Evolutionary conservation across 2,888 invertebrate species (phyloP), one percentile per base, ranked within the genome.

Genomic region (Salpingus planirostris): DNA sequence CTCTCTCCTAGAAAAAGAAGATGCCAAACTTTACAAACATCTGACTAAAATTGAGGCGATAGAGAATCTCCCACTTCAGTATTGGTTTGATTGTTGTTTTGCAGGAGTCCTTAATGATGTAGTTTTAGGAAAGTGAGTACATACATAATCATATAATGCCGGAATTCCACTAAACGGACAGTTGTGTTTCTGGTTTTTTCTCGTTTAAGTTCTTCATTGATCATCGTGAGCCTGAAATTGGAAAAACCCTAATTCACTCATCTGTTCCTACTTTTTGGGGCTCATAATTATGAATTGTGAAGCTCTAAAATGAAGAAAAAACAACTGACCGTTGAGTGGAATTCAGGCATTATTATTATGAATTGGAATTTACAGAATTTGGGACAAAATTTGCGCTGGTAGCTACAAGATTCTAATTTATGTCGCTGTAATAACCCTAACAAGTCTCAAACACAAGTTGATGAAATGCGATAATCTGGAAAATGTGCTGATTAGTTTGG

Each of bases 361-460:
- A n/a, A n/a, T 18, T 18, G 8, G 36, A 36, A 47, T 35, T 67
- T 70, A 51, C 47, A 88, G 88, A 58, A 80, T 91, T 42, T 90
- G 89, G 87, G 90, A 91, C 59, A 89, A 89, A 66, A 67, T 91
- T 15, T 80, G 85, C 54, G 87, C 85, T 22, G 89, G 90, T 2
- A 88, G 88, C 0, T 79, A 78, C 21, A 84, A 82, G 65, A 83
- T 90, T 50, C 68, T 91, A 25, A 75, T 83, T 0, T 89, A 80
- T 60, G 79, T 85, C 2, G 80, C 83, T 24, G 73, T 87, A 11
- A 80, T 81, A 49, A 66, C 85, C 28, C 66, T 88, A 3, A 77
- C 79, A 27, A 82, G 82, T 11, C 64, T 84, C 31, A 71, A 80
- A 37, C 68, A 80, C 46, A 72, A 74, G 40, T 66, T 88, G 38